Percentiles rank a stretch among this genome's conserved stretches.
These are phyloP conservation scores for Atherinosoma microstoma DNA, from an alignment of 2,797 vertebrate genomes.

Conservation along the genomic window DNA sequence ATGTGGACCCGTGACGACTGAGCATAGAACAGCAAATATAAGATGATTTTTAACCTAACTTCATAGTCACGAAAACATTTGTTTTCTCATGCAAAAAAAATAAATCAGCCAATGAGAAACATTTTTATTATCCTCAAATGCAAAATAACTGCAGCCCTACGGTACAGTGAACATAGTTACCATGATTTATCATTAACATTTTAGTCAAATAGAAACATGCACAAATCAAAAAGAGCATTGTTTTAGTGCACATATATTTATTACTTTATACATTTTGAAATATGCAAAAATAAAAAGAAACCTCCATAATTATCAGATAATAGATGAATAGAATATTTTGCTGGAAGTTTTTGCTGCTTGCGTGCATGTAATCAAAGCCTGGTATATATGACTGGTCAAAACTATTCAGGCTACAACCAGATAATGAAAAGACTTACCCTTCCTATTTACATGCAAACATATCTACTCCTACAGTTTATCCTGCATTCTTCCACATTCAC, in stretches of 20 bases:
- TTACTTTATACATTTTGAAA: not conserved
- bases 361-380: no score
- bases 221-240: not conserved
- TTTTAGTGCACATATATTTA: not conserved
- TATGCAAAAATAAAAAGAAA: no score
- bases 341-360: no score
- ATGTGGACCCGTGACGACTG: conserved; percentile 97
- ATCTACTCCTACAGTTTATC: not conserved
- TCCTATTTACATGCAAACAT: not conserved
- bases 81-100: not conserved
- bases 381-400: no score
- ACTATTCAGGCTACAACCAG: not conserved
- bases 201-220: no score
- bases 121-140: not conserved
- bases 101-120: not conserved
- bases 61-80: not conserved
- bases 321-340: no score
- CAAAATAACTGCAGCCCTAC: not conserved
- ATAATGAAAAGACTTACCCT: not conserved
- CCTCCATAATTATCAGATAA: no score
- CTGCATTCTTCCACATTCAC: not conserved
- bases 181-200: no score
- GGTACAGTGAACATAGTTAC: not conserved
- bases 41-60: not conserved
- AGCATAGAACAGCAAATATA: not conserved